Base-by-base conservation (phyloP, 2,113 vertebrate species). In the Heliornis fulica region DNA sequence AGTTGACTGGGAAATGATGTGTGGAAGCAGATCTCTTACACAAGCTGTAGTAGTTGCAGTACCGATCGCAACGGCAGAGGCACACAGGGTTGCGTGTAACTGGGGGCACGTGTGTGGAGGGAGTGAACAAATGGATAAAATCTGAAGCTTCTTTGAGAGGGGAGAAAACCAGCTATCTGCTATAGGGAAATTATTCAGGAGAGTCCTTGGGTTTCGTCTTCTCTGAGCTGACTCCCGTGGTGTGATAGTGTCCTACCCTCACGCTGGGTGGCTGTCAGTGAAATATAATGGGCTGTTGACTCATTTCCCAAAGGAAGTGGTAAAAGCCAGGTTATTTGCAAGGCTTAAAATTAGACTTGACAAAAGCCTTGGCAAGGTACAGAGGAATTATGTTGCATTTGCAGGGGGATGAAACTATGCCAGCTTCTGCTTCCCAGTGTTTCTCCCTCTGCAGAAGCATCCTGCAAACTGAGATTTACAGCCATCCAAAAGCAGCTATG, bases 291-390 rank as follows among this genome's bases (percentile, higher is more conserved):
- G 75, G 45, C 50, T 86, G 50, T 86, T 81, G 66, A 74, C 63
- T 83, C 2, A 7, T 70, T 94, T 94, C 63, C 91, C 75, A 60
- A 65, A 89, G 89, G 93, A 95, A 80, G 48, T 28, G 26, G 20
- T 95, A 77, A 87, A 83, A 94, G 84, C 78, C 59, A 77, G 66
- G 82, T 83, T 93, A 77, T 95, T 94, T 96, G 59, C 54, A 65
- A 81, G 75, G 38, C 71, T 95, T 94, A 83, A 93, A 93, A 96
- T 91, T 90, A 77, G 56, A 54, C 63, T 90, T 94, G 87, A 95
- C 89, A 90, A 91, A 93, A 87, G 15, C 38, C 74, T 94, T 93
- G 96, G 87, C 90, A 89, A 80, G 71, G 54, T 53, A 66, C 23
- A 41, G 53, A 91, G 77, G 81, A 94, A 89, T 89, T 60, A 71